Evolutionary conservation across 2,113 vertebrate species (phyloP).

Genomic region (Pseudopodoces humilis): DNA sequence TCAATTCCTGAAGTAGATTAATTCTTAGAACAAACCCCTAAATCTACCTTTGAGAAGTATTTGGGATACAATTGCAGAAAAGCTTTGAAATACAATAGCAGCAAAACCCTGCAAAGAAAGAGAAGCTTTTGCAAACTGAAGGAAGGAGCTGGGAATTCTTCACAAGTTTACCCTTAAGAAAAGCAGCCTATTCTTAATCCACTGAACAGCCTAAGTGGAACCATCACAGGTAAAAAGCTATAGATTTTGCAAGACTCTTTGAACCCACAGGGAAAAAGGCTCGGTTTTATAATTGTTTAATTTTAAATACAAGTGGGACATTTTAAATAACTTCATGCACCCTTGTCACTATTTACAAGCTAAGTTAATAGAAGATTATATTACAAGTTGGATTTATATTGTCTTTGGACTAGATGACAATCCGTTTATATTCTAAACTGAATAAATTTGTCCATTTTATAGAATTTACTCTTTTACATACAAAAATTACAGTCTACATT

Average conservation of each 20-base stretch:
- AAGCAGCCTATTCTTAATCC: neutral
- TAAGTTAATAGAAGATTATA: slow-evolving; percentile 36
- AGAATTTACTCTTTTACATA: slow-evolving; percentile 21
- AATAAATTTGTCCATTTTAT: slow-evolving; percentile 14
- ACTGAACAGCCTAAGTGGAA: neutral
- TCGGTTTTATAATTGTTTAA: neutral
- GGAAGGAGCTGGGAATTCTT: neutral
- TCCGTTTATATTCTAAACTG: slow-evolving; percentile 3
- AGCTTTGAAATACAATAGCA: neutral
- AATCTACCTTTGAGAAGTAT: neutral
- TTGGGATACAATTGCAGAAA: neutral
- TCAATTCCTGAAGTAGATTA: neutral
- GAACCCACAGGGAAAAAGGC: neutral
- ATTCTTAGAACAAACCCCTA: neutral
- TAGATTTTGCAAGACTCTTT: neutral
- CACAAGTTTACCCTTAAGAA: neutral
- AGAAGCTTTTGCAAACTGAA: neutral
- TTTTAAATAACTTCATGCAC: slow-evolving; percentile 55
- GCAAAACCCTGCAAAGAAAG: neutral
- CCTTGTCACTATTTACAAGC: slow-evolving; percentile 56
- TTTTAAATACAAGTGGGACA: slow-evolving; percentile 32
- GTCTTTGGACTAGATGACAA: slow-evolving; percentile 33
- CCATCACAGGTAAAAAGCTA: neutral
- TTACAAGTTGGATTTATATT: slow-evolving; percentile 41
- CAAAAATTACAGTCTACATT: slow-evolving; percentile 17